A percentile compares a stretch with the other conserved stretches of the same genome.
Conservation (phyloP, 1,140 invertebrate genomes). For the Zaprionus lachaisei region DNA sequence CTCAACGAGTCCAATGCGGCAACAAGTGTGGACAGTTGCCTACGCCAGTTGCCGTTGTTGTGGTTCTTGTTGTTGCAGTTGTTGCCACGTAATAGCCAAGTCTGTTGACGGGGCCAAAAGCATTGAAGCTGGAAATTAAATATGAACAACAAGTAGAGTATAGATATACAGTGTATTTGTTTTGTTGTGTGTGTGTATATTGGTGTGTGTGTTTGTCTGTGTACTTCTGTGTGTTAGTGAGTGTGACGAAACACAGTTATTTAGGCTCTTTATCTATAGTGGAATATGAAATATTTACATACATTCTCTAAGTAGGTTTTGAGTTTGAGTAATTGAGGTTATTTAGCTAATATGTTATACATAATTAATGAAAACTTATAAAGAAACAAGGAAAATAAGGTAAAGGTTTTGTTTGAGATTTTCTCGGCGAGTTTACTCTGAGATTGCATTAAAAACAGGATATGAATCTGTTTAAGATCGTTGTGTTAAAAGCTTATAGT, state of each 20-base stretch:
- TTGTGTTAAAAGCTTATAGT: too few species aligned
- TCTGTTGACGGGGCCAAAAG: constrained; percentile 35
- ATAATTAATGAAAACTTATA: too few species aligned
- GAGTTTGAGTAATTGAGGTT: background rate
- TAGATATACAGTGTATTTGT: constrained; percentile 10
- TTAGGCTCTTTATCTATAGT: background rate
- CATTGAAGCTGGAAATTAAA: constrained; percentile 30
- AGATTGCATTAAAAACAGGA: too few species aligned
- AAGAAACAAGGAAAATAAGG: too few species aligned
- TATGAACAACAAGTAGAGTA: constrained; percentile 22
- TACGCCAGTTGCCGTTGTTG: constrained; percentile 16
- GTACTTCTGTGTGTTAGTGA: background rate
- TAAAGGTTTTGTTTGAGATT: too few species aligned
- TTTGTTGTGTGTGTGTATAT: background rate
- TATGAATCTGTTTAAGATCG: too few species aligned
- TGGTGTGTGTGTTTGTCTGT: background rate
- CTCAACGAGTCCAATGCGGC: constrained; percentile 24
- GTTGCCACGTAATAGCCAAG: constrained; percentile 32
- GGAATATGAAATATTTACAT: background rate
- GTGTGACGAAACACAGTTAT: background rate
- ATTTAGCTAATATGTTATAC: background rate
- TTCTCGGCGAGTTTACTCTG: too few species aligned
- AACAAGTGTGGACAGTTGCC: constrained; percentile 45
- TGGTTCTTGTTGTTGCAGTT: constrained; percentile 1
- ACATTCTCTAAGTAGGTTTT: too few species aligned